A percentile compares a stretch with the other conserved stretches of the same genome.
phyloP scores from a whole-genome alignment of 2,113 vertebrate genomes.

The Pollimyrus isidori region DNA sequence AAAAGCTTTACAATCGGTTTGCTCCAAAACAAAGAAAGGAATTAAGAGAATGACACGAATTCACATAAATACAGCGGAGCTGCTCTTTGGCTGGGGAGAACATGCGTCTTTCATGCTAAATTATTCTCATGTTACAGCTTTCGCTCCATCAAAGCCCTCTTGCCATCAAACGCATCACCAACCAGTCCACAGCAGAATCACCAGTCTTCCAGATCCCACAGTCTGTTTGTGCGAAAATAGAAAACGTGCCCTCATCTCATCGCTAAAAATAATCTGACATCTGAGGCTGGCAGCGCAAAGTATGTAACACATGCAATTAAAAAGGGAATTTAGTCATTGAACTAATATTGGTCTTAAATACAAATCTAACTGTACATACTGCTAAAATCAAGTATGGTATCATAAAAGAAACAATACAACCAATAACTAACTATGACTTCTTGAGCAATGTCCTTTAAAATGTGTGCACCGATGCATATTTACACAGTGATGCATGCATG shows the following conservation, averaged over 20 bases:
- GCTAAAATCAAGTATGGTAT: background rate
- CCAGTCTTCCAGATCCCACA: background rate
- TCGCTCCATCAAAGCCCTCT: background rate
- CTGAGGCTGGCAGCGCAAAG: background rate
- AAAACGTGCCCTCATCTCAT: background rate
- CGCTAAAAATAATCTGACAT: background rate
- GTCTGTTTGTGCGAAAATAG: background rate
- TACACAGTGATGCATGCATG: background rate
- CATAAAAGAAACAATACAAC: background rate
- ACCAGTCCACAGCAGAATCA: background rate
- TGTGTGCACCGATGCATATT: background rate
- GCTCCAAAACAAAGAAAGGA: background rate
- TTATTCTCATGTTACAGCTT: background rate
- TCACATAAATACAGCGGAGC: background rate
- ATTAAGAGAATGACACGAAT: background rate
- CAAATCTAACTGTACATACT: background rate
- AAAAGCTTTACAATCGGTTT: background rate
- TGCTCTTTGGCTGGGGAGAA: background rate
- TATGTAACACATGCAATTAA: background rate
- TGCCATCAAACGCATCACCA: background rate
- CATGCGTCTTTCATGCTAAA: background rate
- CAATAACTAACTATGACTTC: background rate
- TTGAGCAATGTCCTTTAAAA: background rate
- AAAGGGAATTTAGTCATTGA: background rate
- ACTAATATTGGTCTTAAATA: background rate